Percentiles rank a stretch among this genome's conserved stretches.
Conservation (phyloP, 2,797 vertebrate species). For the Lagodon rhomboides region DNA sequence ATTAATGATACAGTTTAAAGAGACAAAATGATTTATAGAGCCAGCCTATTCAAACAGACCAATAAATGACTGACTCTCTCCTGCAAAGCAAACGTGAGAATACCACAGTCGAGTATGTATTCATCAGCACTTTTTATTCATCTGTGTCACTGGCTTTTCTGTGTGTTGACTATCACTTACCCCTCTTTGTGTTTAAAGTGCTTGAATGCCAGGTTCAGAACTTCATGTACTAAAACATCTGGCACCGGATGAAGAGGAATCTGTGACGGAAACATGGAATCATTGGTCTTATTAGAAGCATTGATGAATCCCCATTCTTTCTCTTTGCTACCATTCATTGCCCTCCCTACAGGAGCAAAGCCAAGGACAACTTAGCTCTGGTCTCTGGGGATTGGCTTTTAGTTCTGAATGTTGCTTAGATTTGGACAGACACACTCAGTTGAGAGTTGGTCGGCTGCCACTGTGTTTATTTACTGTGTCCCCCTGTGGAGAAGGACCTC, state of each 20-base stretch:
- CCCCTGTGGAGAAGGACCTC: constrained; percentile 23
- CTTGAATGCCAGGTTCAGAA: constrained; percentile 99
- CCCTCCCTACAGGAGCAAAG: constrained; percentile 56
- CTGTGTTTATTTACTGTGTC: constrained; percentile 60
- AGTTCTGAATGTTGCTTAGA: constrained; percentile 60
- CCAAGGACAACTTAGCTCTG: constrained; percentile 74
- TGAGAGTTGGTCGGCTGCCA: constrained; percentile 55
- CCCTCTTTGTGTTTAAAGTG: constrained; percentile 99
- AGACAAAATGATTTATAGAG: constrained; percentile 28
- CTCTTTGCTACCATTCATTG: constrained; percentile 65
- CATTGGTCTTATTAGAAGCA: constrained; percentile 69
- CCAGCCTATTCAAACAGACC: constrained; percentile 18
- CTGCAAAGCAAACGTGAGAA: constrained; percentile 18
- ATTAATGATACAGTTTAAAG: constrained; percentile 38
- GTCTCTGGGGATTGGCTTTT: constrained; percentile 60
- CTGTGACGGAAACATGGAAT: constrained; percentile 83
- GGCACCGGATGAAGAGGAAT: constrained; percentile 99
- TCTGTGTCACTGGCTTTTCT: constrained; percentile 17
- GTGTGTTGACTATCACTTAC: constrained; percentile 84
- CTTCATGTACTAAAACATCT: constrained; percentile 99
- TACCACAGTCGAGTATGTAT: background rate
- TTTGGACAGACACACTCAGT: constrained; percentile 55
- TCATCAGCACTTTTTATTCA: constrained; percentile 28
- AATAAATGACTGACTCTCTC: constrained; percentile 17
- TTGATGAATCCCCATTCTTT: constrained; percentile 56